Evolutionary conservation across 2,797 vertebrate species (phyloP), one percentile per base, ranked within the genome.

Genomic region (Acrocephalus scirpaceus): DNA sequence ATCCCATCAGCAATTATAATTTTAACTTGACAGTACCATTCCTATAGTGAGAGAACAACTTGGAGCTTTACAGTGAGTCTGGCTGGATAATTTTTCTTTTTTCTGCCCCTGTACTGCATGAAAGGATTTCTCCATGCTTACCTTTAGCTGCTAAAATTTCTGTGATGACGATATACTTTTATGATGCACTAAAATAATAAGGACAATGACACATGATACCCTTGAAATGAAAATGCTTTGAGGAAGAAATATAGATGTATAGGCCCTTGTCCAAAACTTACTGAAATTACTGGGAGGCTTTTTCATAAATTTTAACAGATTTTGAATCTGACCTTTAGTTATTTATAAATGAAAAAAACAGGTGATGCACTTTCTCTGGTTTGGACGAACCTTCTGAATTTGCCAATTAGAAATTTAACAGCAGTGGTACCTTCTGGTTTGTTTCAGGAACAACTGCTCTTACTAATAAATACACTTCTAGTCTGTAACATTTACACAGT

Each of bases 1-100:
- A 94, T 92, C 90, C 88, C 86, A 92, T 73, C 70, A 90, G 57
- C 87, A 95, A 81, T 92, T 96, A 71, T 20, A 73, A 76, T 72
- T 77, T 91, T 79, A 76, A 64, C 53, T 61, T 85, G 85, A 86
- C 51, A 16, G 23, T 61, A 92, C 65, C 71, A 61, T 81, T 92
- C 82, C 42, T 70, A 40, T 9, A 69, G 48, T 25, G 62, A 90
- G 53, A 72, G 62, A 86, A 48, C 21, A 44, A 40, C 17, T 1
- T 51, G 14, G 25, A 76, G 25, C 8, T 92, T 84, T 66, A 36
- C 45, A 76, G 51, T 44, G 51, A 64, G 32, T 23, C 66, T 88
- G 36, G 13, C 9, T 80, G 64, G 26, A 71, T 70, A 2, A 7
- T 73, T 82, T 88, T 42, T 27, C 18, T 50, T 62, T 92, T 60